Evolutionary conservation across 2,113 vertebrate genomes (phyloP).

Genomic region (Varanus komodoensis): DNA sequence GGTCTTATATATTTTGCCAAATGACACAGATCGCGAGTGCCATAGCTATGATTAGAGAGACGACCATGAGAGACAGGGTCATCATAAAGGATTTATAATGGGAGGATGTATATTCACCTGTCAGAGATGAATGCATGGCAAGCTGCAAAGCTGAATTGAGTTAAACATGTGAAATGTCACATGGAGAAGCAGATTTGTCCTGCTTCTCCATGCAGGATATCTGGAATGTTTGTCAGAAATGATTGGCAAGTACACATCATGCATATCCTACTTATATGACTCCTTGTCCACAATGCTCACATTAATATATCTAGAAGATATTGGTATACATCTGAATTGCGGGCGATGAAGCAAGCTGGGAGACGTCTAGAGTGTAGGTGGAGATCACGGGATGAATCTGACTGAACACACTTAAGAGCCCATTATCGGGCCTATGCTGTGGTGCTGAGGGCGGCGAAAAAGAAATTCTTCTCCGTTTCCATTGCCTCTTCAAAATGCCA

Average conservation of each 20-base stretch:
- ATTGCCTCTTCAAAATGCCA: no score
- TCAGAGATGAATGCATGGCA: conserved; percentile 57
- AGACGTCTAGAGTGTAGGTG: no score
- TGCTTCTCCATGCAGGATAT: conserved; percentile 14
- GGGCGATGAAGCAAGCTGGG: no score
- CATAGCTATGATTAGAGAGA: conserved; percentile 64
- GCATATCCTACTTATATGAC: conserved; percentile 26
- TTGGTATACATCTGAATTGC: no score
- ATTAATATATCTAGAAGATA: background rate
- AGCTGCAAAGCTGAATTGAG: conserved; percentile 67
- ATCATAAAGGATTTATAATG: conserved; percentile 70
- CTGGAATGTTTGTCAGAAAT: conserved; percentile 51
- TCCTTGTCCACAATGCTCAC: background rate
- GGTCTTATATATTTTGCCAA: conserved; percentile 52
- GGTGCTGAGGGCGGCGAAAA: no score
- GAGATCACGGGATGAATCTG: no score
- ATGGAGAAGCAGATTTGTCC: conserved; percentile 37
- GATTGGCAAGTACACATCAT: background rate
- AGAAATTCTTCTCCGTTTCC: no score
- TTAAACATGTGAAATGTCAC: conserved; percentile 66
- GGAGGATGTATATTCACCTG: conserved; percentile 55
- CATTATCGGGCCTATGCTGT: no score
- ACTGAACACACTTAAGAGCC: no score
- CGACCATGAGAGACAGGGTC: conserved; percentile 58
- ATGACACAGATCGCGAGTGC: conserved; percentile 62